Conservation (phyloP, 2,797 vertebrate genomes). For the Siniperca obscura region DNA sequence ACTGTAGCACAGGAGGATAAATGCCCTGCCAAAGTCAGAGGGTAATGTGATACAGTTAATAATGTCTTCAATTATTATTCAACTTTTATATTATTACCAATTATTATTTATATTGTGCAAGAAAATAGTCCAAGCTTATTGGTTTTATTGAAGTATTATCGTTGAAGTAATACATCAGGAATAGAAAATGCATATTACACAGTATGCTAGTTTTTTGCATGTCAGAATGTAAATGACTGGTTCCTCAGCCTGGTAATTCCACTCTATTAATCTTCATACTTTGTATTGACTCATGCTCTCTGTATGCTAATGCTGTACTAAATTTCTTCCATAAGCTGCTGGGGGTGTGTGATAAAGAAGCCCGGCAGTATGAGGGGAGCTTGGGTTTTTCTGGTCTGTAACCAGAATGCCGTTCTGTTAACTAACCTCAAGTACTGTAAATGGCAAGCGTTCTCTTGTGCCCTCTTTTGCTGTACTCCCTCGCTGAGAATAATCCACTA, state of each 20-base stretch:
- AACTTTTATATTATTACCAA: slow-evolving; percentile 34
- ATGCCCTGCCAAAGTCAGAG: slow-evolving; percentile 39
- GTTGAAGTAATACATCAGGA: slow-evolving; percentile 21
- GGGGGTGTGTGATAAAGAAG: slow-evolving; percentile 65
- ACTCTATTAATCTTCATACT: slow-evolving; percentile 31
- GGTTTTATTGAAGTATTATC: slow-evolving; percentile 29
- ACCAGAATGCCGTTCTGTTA: slow-evolving; percentile 63
- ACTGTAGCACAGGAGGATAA: slow-evolving; percentile 22
- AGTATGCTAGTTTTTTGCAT: slow-evolving; percentile 13
- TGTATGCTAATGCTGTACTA: slow-evolving; percentile 46
- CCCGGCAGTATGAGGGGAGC: slow-evolving; percentile 34
- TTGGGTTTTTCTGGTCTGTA: slow-evolving; percentile 60
- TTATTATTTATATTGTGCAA: no score
- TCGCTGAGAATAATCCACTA: slow-evolving; percentile 56
- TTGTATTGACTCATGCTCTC: slow-evolving; percentile 48
- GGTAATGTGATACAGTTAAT: slow-evolving; percentile 52
- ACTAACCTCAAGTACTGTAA: slow-evolving; percentile 57
- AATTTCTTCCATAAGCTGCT: slow-evolving; percentile 54
- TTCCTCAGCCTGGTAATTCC: slow-evolving; percentile 31
- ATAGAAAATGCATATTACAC: background rate
- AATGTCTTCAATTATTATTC: slow-evolving; percentile 65
- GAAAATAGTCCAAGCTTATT: slow-evolving; percentile 20
- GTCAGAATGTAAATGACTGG: slow-evolving; percentile 45
- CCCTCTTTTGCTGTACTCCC: slow-evolving; percentile 25
- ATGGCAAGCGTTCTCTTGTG: slow-evolving; percentile 42